Conservation (phyloP, 35 echinoderm and acorn worm species). For the Stichopus chloronotus region DNA sequence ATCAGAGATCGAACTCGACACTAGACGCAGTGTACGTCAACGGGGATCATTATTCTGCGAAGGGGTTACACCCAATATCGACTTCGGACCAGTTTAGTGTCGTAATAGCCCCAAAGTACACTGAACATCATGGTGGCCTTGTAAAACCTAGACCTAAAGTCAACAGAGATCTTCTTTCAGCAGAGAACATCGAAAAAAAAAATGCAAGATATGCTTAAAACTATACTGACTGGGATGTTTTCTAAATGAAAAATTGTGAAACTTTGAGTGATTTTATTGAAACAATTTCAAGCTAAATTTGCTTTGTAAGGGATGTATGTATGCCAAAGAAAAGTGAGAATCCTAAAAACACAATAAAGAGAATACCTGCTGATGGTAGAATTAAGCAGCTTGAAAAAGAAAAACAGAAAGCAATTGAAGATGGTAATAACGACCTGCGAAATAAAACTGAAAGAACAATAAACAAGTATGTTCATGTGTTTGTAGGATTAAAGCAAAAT, state of each 20-base stretch:
- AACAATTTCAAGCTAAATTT: neutral
- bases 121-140: neutral
- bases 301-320: neutral
- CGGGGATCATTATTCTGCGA: neutral
- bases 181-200: neutral
- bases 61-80: neutral
- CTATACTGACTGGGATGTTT: neutral
- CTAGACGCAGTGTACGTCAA: conserved; percentile 2
- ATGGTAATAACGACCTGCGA: no score
- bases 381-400: conserved; percentile 12
- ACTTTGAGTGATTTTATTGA: neutral
- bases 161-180: neutral
- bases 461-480: no score
- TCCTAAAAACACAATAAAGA: neutral
- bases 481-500: neutral
- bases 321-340: neutral
- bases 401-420: neutral
- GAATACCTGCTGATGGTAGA: neutral
- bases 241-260: neutral
- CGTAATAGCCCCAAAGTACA: neutral
- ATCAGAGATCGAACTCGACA: neutral
- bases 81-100: neutral
- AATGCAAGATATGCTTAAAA: neutral
- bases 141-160: neutral
- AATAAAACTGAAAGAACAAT: no score